phyloP scores from a whole-genome alignment of 2,888 invertebrate genomes.

The Athalia cordata region DNA sequence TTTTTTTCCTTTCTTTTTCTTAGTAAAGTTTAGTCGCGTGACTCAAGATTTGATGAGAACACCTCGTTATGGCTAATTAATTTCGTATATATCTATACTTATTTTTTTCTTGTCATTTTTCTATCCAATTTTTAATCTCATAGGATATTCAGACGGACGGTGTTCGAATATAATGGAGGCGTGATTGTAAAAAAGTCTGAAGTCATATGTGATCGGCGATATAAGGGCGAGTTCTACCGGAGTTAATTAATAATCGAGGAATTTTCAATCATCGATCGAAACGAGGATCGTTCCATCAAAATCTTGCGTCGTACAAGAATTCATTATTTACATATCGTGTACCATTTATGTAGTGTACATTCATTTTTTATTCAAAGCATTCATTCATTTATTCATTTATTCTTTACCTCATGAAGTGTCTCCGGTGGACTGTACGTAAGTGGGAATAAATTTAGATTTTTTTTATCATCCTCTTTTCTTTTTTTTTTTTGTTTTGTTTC shows the following conservation, averaged over 20 bases:
- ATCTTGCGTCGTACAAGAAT: slow-evolving; percentile 17
- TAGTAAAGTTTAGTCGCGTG: slow-evolving; percentile 24
- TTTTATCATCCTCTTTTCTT: background rate
- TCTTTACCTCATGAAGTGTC: slow-evolving; percentile 9
- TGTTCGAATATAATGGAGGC: no score
- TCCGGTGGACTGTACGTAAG: background rate
- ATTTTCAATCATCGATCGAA: background rate
- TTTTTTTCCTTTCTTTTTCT: background rate
- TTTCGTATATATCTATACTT: no score
- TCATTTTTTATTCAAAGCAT: slow-evolving; percentile 16
- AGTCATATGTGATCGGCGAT: no score
- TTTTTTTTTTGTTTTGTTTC: no score
- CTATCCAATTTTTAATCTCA: no score
- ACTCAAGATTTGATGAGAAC: slow-evolving; percentile 9
- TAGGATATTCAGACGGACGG: no score
- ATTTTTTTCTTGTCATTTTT: no score
- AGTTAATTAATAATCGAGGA: no score
- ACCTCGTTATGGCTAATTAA: background rate
- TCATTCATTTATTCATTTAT: slow-evolving; percentile 7
- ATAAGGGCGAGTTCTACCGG: no score
- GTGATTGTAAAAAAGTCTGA: no score
- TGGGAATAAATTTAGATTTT: background rate
- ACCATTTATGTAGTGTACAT: background rate
- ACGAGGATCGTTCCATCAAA: background rate
- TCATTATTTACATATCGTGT: slow-evolving; percentile 36